These are phyloP conservation scores for Oriolus oriolus DNA, from an alignment of 2,113 vertebrate genomes.

Conservation along the genomic window DNA sequence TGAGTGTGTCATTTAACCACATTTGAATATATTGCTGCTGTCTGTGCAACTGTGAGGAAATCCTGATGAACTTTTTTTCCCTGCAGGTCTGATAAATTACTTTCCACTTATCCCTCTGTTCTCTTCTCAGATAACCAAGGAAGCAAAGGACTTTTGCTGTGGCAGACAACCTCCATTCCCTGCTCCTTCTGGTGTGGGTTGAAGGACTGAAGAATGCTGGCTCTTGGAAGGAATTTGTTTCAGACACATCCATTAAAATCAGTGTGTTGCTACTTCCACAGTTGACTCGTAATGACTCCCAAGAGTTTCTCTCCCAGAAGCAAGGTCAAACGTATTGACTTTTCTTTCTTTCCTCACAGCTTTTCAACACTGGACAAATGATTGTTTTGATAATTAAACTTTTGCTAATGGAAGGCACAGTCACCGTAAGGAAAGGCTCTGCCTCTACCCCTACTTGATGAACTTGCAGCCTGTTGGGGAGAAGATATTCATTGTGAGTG, in stretches of 20 bases:
- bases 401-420: not conserved
- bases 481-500: not conserved
- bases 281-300: conserved; percentile 18
- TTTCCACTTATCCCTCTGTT: not conserved
- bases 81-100: not conserved
- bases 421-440: not conserved
- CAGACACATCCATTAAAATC: conserved; percentile 37
- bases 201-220: conserved; percentile 1
- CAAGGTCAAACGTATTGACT: conserved; percentile 16
- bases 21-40: not conserved
- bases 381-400: conserved; percentile 10
- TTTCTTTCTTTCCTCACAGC: not conserved
- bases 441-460: not conserved
- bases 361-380: conserved; percentile 19
- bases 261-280: conserved; percentile 5
- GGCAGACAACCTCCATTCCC: not conserved
- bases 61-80: not conserved
- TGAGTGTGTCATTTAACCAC: not conserved
- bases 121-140: not conserved
- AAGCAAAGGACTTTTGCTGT: not conserved
- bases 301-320: conserved; percentile 17
- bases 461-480: not conserved
- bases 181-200: not conserved
- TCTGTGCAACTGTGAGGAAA: not conserved
- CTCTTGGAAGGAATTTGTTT: conserved; percentile 20